These are phyloP conservation scores for Psix sp. DNA, from an alignment of 1,140 invertebrate species.

Conservation along the genomic window DNA sequence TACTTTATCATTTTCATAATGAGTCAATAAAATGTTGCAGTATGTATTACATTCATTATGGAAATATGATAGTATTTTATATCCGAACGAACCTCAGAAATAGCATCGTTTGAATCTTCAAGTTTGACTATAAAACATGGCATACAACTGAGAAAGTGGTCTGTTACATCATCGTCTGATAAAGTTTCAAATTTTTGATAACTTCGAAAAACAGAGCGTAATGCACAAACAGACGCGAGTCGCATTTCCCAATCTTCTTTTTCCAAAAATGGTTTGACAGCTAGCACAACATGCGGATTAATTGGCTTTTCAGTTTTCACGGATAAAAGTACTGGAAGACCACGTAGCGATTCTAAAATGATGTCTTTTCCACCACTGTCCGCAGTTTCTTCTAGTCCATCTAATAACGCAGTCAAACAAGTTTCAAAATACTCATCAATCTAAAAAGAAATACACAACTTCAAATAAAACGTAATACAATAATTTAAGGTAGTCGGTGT, in stretches of 20 bases:
- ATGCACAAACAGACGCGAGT: conserved; percentile 65
- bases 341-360: conserved; percentile 68
- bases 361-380: conserved; percentile 66
- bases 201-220: conserved; percentile 60
- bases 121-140: conserved; percentile 69
- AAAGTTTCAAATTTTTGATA: conserved; percentile 61
- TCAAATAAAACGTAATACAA: not conserved
- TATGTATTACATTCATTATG: too few species aligned
- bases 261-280: conserved; percentile 71
- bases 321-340: conserved; percentile 65
- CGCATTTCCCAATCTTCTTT: conserved; percentile 71
- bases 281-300: conserved; percentile 67
- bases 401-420: conserved; percentile 66
- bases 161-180: conserved; percentile 65
- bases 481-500: not conserved
- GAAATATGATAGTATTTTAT: too few species aligned
- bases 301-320: conserved; percentile 63
- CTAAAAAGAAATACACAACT: conserved; percentile 44
- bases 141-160: conserved; percentile 70
- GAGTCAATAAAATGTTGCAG: conserved; percentile 9
- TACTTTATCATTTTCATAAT: too few species aligned
- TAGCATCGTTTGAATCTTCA: conserved; percentile 62
- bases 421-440: conserved; percentile 70
- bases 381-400: conserved; percentile 68
- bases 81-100: too few species aligned